phyloP scores from a whole-genome alignment of 2,113 vertebrate species.

The Ibidorhyncha struthersii region DNA sequence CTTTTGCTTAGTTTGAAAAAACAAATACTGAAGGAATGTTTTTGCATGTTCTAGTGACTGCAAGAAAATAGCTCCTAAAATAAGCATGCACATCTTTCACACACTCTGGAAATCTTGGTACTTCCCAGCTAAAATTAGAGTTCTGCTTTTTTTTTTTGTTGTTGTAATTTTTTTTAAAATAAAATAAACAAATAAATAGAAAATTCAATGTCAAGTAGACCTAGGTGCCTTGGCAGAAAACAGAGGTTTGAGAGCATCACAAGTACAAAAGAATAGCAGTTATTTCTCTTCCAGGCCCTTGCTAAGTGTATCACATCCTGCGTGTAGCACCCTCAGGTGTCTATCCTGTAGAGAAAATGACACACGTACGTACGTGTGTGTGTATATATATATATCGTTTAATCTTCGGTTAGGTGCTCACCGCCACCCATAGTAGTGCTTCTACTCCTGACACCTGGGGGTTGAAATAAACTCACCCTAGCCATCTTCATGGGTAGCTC shows the following conservation, averaged over 20 bases:
- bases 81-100: background rate
- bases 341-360: background rate
- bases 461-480: background rate
- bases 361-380: background rate
- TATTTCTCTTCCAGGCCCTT: background rate
- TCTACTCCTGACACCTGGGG: background rate
- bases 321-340: background rate
- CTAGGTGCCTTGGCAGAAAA: background rate
- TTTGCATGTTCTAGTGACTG: background rate
- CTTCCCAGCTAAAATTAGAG: background rate
- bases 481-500: background rate
- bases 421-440: background rate
- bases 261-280: background rate
- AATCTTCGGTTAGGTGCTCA: background rate
- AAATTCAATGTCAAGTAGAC: background rate
- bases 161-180: background rate
- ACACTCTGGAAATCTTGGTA: background rate
- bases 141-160: background rate
- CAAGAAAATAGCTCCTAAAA: background rate
- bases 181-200: no score
- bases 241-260: background rate
- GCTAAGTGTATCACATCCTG: background rate
- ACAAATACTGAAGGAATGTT: background rate
- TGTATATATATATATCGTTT: background rate
- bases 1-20: background rate